Conservation (phyloP, 1,140 invertebrate genomes). For the Drosophila sucinea region DNA sequence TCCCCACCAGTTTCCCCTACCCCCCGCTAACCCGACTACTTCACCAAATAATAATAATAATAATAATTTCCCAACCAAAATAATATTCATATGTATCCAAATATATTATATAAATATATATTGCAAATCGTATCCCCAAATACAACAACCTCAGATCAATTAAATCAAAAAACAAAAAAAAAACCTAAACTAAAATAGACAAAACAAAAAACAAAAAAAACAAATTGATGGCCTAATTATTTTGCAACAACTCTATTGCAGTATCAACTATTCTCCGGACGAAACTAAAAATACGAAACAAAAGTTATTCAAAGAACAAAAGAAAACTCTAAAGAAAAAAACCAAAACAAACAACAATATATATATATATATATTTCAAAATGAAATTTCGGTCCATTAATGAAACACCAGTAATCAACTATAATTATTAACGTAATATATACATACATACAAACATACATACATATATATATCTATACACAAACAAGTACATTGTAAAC, state of each 20-base stretch:
- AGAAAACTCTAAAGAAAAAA: slow-evolving; percentile 32
- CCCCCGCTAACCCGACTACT: too few relatives aligned
- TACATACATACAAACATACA: not conserved
- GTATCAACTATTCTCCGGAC: slow-evolving; percentile 81
- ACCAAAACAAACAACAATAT: slow-evolving; percentile 22
- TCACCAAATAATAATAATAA: not conserved
- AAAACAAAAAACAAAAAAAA: slow-evolving; percentile 30
- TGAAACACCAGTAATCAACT: slow-evolving; percentile 67
- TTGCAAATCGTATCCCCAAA: slow-evolving; percentile 51
- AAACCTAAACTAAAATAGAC: slow-evolving; percentile 12
- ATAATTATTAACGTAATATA: slow-evolving; percentile 53
- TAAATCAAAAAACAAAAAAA: not conserved
- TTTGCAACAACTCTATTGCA: slow-evolving; percentile 80
- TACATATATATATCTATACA: slow-evolving; percentile 53
- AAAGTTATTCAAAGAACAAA: slow-evolving; percentile 31
- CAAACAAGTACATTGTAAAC: slow-evolving; percentile 55
- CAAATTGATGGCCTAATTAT: slow-evolving; percentile 77
- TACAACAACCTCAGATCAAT: slow-evolving; percentile 3
- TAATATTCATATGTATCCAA: not conserved
- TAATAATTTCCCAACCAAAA: not conserved
- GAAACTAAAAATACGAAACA: slow-evolving; percentile 62
- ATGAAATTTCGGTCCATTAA: slow-evolving; percentile 78
- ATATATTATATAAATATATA: slow-evolving; percentile 34
- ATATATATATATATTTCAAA: slow-evolving; percentile 69
- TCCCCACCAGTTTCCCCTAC: not conserved